Evolutionary conservation across 2,797 vertebrate species (phyloP).

Genomic region (Scleropages formosus): DNA sequence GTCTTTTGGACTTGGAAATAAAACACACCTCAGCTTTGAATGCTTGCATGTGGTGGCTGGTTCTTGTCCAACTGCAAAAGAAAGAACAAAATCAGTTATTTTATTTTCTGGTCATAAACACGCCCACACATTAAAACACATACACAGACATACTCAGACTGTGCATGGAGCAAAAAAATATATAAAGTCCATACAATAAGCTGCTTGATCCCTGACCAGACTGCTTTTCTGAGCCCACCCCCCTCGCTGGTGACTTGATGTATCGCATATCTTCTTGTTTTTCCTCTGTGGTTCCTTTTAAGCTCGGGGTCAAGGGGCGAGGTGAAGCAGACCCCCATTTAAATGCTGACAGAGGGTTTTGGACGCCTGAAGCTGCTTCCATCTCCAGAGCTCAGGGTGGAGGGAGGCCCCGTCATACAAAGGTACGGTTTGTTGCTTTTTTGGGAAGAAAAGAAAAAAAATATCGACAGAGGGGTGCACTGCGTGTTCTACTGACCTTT

Average conservation of each 20-base stretch:
- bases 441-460: constrained; percentile 26
- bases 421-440: constrained; percentile 73
- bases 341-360: constrained; percentile 70
- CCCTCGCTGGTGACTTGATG: constrained; percentile 62
- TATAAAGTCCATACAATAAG: constrained; percentile 58
- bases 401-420: constrained; percentile 68
- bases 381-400: constrained; percentile 55
- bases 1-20: background rate
- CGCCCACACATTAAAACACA: constrained; percentile 1
- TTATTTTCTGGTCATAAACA: constrained; percentile 3
- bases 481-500: constrained; percentile 72
- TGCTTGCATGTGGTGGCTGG: background rate
- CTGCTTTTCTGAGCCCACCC: constrained; percentile 60
- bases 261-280: constrained; percentile 76
- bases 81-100: background rate
- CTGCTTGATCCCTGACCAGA: constrained; percentile 64
- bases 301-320: constrained; percentile 71
- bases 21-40: background rate
- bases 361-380: constrained; percentile 63
- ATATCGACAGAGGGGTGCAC: constrained; percentile 68
- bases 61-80: background rate
- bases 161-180: constrained; percentile 35
- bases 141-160: constrained; percentile 31
- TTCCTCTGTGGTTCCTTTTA: constrained; percentile 70
- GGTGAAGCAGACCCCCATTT: constrained; percentile 77